These are phyloP conservation scores for Okapia johnstoni DNA, from an alignment of 2,113 vertebrate genomes.

Conservation along the genomic window DNA sequence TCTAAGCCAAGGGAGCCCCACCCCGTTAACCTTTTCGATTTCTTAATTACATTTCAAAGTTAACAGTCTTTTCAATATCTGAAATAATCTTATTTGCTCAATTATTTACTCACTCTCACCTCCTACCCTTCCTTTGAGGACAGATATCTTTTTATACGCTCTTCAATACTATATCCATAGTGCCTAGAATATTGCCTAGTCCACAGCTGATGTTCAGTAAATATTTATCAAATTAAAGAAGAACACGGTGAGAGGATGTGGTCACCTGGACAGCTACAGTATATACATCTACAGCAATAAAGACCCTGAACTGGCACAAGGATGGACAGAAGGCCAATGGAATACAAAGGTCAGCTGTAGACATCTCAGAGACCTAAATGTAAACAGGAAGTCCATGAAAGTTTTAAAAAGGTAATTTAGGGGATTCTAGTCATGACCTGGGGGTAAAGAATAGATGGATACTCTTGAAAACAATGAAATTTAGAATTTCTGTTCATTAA, in stretches of 20 bases:
- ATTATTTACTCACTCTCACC: neutral
- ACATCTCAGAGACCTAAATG: neutral
- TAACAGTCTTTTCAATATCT: neutral
- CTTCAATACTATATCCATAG: neutral
- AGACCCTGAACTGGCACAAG: neutral
- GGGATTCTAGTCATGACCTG: neutral
- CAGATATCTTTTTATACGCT: neutral
- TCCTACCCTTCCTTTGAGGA: neutral
- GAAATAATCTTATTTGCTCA: neutral
- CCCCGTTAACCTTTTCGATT: neutral
- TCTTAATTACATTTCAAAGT: neutral
- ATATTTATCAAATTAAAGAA: neutral
- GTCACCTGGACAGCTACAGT: neutral
- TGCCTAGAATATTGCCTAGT: neutral
- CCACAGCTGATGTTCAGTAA: neutral
- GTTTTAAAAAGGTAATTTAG: neutral
- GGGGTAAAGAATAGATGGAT: neutral
- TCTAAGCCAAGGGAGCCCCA: neutral
- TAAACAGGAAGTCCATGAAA: neutral
- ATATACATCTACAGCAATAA: neutral
- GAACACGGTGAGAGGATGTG: neutral
- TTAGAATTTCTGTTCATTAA: neutral
- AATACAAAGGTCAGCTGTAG: neutral
- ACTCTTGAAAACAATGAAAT: neutral
- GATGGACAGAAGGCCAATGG: neutral